phyloP scores from a whole-genome alignment of 2,888 invertebrate species.

The Notocelia uddmanniana region DNA sequence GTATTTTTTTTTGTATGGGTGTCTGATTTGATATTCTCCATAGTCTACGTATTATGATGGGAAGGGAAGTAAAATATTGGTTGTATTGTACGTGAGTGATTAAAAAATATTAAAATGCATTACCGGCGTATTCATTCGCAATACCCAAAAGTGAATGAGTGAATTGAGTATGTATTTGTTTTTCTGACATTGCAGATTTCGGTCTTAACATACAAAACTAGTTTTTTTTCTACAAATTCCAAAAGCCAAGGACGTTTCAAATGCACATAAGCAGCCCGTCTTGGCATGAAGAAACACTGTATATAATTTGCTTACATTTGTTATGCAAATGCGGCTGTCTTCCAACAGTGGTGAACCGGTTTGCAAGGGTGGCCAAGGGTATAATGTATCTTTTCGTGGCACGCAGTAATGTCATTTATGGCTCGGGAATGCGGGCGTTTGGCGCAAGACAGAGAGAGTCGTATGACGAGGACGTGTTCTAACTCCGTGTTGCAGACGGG shows the following conservation, averaged over 20 bases:
- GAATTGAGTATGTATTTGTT: too few relatives aligned
- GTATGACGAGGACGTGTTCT: too few relatives aligned
- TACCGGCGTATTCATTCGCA: too few relatives aligned
- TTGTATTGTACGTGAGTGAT: too few relatives aligned
- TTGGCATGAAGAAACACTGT: conserved; percentile 22
- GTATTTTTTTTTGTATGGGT: too few relatives aligned
- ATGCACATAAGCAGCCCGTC: conserved; percentile 12
- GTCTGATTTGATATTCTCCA: too few relatives aligned
- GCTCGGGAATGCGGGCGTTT: conserved; percentile 18
- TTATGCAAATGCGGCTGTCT: conserved; percentile 32
- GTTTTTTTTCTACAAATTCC: conserved; percentile 7
- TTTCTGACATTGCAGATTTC: background rate
- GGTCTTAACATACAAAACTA: background rate
- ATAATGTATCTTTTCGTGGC: conserved; percentile 23
- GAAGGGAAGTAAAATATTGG: too few relatives aligned
- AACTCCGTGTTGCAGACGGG: too few relatives aligned
- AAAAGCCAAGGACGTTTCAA: conserved; percentile 12
- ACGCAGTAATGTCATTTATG: conserved; percentile 31
- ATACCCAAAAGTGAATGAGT: background rate
- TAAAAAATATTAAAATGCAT: too few relatives aligned
- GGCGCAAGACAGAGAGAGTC: background rate
- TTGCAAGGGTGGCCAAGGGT: conserved; percentile 38
- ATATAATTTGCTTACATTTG: conserved; percentile 44
- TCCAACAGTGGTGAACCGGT: conserved; percentile 14
- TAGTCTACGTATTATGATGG: too few relatives aligned